phyloP scores from a whole-genome alignment of 2,888 invertebrate genomes.

The Monoplex corrugatus region DNA sequence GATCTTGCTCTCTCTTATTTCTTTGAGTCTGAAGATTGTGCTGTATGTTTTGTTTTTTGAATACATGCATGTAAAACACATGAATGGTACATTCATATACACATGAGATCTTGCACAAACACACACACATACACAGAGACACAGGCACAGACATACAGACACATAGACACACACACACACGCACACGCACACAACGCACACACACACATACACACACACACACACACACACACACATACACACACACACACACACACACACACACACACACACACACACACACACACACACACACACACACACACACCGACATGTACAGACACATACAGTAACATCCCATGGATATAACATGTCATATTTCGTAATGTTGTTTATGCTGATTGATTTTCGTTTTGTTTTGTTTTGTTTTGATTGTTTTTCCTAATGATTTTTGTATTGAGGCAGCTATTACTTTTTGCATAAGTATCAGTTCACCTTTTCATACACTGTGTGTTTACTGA shows the following conservation, averaged over 20 bases:
- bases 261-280: slow-evolving; percentile 4
- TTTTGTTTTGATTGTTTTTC: not conserved
- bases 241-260: not conserved
- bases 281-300: slow-evolving; percentile 9
- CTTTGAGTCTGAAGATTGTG: too few species aligned
- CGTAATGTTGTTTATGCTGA: not conserved
- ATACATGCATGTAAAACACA: too few species aligned
- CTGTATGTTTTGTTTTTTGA: too few species aligned
- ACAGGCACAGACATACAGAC: slow-evolving; percentile 11
- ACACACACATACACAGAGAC: slow-evolving; percentile 19
- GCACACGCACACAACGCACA: slow-evolving; percentile 31
- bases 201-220: not conserved
- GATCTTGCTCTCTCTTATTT: too few species aligned
- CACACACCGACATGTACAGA: not conserved
- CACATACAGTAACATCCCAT: not conserved
- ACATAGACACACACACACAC: slow-evolving; percentile 31
- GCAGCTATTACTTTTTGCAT: too few species aligned
- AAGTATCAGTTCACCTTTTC: too few species aligned
- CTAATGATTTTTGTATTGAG: not conserved
- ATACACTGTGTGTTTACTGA: too few species aligned
- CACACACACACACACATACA: not conserved
- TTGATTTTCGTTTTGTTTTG: not conserved
- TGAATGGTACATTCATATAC: too few species aligned
- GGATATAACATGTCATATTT: not conserved
- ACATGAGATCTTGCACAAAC: not conserved